These are phyloP conservation scores for Dicrurus megarhynchus DNA, from an alignment of 2,113 vertebrate genomes.

Conservation along the genomic window DNA sequence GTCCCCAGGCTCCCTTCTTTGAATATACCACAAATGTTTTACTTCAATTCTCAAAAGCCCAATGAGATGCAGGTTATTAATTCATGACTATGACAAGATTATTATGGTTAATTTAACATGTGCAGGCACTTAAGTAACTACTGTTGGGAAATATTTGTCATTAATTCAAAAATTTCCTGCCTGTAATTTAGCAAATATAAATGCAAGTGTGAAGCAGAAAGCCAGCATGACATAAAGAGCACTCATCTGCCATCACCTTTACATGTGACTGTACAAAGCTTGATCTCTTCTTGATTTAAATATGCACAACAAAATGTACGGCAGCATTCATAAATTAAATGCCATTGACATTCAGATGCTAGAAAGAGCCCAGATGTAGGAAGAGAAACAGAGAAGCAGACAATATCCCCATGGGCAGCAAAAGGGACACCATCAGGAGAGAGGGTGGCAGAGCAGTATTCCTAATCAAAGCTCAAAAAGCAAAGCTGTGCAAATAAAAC, in stretches of 20 bases:
- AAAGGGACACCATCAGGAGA: background rate
- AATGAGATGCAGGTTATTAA: conserved; percentile 21
- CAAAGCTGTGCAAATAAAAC: background rate
- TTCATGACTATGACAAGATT: conserved; percentile 21
- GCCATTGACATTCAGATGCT: background rate
- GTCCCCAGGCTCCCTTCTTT: background rate
- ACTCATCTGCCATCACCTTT: conserved; percentile 18
- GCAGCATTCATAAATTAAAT: background rate
- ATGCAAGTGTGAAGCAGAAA: background rate
- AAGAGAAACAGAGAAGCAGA: background rate
- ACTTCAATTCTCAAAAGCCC: background rate
- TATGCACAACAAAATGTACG: background rate
- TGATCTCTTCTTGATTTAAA: background rate
- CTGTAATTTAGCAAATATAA: background rate
- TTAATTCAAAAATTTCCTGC: conserved; percentile 19
- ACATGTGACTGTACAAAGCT: background rate
- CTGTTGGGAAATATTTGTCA: conserved; percentile 51
- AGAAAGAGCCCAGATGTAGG: background rate
- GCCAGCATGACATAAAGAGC: background rate
- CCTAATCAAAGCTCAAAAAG: background rate
- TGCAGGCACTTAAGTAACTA: conserved; percentile 39
- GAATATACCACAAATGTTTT: background rate
- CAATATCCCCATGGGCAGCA: background rate
- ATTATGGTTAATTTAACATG: conserved; percentile 44
- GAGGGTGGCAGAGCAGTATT: background rate